Evolutionary conservation across 2,888 invertebrate genomes (phyloP).

Genomic region (Macroteleia sp.): DNA sequence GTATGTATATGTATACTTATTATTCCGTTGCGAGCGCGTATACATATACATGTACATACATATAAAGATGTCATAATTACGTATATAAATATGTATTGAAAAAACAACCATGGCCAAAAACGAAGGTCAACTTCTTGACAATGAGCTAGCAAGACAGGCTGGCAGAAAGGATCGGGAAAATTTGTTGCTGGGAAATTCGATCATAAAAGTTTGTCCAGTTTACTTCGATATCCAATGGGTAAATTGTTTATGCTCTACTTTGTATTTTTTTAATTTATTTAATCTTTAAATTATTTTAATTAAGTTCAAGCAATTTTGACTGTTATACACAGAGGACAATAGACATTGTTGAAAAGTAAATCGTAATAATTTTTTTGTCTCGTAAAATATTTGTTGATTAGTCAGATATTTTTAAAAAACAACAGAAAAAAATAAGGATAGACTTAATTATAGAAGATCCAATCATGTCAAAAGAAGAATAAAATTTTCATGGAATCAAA

Average conservation of each 20-base stretch:
- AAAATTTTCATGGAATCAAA: no score
- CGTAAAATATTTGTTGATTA: no score
- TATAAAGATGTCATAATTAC: slow-evolving; percentile 71
- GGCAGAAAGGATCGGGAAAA: slow-evolving; percentile 71
- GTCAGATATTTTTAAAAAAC: no score
- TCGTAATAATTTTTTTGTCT: no score
- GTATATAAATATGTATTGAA: slow-evolving; percentile 83
- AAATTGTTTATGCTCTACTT: background rate
- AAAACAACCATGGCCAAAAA: slow-evolving; percentile 94
- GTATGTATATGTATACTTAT: slow-evolving; percentile 60
- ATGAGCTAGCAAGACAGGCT: slow-evolving; percentile 84
- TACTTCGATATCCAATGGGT: slow-evolving; percentile 24
- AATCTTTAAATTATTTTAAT: no score
- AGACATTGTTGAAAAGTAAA: no score
- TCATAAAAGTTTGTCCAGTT: slow-evolving; percentile 42
- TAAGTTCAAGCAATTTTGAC: no score
- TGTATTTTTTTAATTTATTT: background rate
- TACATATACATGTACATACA: slow-evolving; percentile 64
- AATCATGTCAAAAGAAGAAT: no score
- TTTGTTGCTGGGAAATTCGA: slow-evolving; percentile 37
- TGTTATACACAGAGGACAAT: no score
- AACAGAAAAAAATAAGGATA: no score
- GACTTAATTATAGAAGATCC: no score
- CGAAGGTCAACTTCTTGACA: slow-evolving; percentile 98
- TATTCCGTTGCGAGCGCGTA: slow-evolving; percentile 17